Base-by-base conservation (phyloP, 2,888 invertebrate species). In the Elmis aenea region DNA sequence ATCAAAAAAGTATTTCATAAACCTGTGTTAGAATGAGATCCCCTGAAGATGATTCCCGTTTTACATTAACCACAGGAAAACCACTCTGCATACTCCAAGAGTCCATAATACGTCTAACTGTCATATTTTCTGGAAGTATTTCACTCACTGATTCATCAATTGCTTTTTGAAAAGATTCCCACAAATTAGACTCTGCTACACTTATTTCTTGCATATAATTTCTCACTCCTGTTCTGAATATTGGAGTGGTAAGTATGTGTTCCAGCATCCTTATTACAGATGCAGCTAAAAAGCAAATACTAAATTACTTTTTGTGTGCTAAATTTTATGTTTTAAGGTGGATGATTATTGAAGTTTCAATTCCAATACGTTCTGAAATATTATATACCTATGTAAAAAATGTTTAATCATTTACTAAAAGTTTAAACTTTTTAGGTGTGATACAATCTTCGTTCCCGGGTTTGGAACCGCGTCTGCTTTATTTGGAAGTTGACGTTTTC, bases 201-300 rank as follows among this genome's bases (percentile, higher is more conserved):
- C n/a, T n/a, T n/a, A n/a, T n/a, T n/a, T 13, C 8, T 12, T 20
- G 20, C 10, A 40, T 16, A 26, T 35, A 40, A 16, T 6, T 32
- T 2, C 16, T 35, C 15, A 40, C 18, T 16, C 42, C 42, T 14
- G 25, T 25, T 18, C 13, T 18, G 11, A 37, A 42, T 3, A 42
- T 20, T 9, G 24, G 16, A 1, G 24, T 18, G 5, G 46, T 42
- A 5, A 46, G 9, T 24, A 46, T 40, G 16, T 49, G 42, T 24
- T 45, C 32, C 13, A 33, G 26, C 46, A 50, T 50, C 20, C 46
- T 10, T 21, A 48, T 85, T 46, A 76, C 76, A 52, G 85, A 84
- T 0, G 78, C 73, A 40, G 85, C 75, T 2, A 69, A 72, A 16
- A 20, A 18, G 5, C 18, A 18, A 18, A 18, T 18, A n/a, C n/a